phyloP scores from a whole-genome alignment of 2,797 vertebrate genomes.

The Vultur gryphus region DNA sequence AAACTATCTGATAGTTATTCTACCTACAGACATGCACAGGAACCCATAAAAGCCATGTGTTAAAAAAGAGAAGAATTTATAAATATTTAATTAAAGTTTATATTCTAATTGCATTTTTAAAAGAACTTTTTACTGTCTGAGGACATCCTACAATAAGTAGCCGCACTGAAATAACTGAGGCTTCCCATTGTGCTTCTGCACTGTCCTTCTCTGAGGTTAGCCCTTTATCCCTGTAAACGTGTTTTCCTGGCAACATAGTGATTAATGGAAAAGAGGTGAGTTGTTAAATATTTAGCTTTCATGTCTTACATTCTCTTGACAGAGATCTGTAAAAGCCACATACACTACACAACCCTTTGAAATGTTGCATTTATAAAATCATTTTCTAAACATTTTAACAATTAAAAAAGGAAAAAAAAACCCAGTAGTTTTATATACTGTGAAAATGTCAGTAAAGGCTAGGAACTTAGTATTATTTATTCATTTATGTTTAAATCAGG shows the following conservation, averaged over 20 bases:
- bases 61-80: neutral
- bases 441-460: neutral
- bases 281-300: slow-evolving; percentile 52
- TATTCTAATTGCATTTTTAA: neutral
- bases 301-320: neutral
- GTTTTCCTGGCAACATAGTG: neutral
- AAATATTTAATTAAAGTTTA: neutral
- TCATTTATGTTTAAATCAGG: neutral
- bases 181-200: neutral
- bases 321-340: neutral
- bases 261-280: neutral
- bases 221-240: neutral
- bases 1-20: neutral
- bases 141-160: neutral
- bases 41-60: neutral
- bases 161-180: neutral
- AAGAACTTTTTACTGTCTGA: neutral
- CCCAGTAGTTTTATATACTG: neutral
- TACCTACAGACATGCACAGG: neutral
- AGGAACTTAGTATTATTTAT: neutral
- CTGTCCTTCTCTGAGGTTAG: neutral
- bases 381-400: neutral
- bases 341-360: neutral
- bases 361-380: neutral
- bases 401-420: neutral